Percentiles rank a stretch among this genome's conserved stretches.
phyloP scores from a whole-genome alignment of 2,888 invertebrate species.

The Phlogophora meticulosa region DNA sequence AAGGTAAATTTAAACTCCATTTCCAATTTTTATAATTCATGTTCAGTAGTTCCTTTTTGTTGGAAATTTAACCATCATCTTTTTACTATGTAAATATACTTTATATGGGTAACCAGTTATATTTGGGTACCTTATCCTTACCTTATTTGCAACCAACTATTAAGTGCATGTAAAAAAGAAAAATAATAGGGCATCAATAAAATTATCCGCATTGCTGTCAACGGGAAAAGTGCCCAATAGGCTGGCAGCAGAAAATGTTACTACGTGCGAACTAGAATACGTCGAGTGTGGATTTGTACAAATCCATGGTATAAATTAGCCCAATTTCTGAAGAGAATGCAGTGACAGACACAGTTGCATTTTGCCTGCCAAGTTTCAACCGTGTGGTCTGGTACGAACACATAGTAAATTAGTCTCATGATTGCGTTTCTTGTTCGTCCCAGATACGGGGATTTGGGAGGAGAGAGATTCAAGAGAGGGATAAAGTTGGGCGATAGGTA shows the following conservation, averaged over 20 bases:
- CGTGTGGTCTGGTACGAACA: slow-evolving; percentile 43
- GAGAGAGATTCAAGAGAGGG: background rate
- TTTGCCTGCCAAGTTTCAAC: slow-evolving; percentile 67
- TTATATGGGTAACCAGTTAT: no score
- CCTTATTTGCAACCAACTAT: no score
- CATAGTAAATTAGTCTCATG: slow-evolving; percentile 50
- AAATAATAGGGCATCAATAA: no score
- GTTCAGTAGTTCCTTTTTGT: slow-evolving; percentile 4
- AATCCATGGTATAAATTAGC: slow-evolving; percentile 75
- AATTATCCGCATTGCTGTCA: no score
- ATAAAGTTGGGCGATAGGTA: slow-evolving; percentile 17
- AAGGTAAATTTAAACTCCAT: slow-evolving; percentile 41
- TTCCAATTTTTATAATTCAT: slow-evolving; percentile 37
- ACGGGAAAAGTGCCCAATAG: no score
- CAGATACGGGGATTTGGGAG: slow-evolving; percentile 23
- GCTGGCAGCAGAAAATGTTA: no score
- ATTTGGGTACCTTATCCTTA: no score
- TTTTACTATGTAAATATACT: no score
- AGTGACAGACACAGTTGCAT: slow-evolving; percentile 68
- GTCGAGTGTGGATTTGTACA: slow-evolving; percentile 65
- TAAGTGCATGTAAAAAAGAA: no score
- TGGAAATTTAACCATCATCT: no score
- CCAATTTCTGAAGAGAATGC: slow-evolving; percentile 64
- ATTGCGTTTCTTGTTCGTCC: slow-evolving; percentile 59
- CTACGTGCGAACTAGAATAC: slow-evolving; percentile 25